Percentiles rank a stretch among this genome's conserved stretches.
Evolutionary conservation across 30 jellyfish, hydroid and myxozoan species (phyloP).

Genomic region (Aurelia sp.): DNA sequence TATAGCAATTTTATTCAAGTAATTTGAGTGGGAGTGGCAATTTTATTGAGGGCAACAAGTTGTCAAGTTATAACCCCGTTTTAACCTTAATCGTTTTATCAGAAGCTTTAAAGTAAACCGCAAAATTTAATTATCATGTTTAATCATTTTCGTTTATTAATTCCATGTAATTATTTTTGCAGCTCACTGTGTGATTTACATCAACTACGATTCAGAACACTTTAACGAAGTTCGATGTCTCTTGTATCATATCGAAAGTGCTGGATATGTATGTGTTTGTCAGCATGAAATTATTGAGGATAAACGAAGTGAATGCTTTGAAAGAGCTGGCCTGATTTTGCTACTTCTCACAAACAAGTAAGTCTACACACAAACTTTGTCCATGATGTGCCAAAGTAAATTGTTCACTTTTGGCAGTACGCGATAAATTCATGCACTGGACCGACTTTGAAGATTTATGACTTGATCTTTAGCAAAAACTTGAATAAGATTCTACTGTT

Average conservation of each 20-base stretch:
- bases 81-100: background rate
- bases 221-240: slow-evolving; percentile 75
- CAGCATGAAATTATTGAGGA: slow-evolving; percentile 73
- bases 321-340: slow-evolving; percentile 63
- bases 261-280: slow-evolving; percentile 83
- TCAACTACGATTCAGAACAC: slow-evolving; percentile 70
- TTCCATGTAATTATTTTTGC: background rate
- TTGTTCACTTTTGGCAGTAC: too few species aligned
- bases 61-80: too few species aligned
- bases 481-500: too few species aligned
- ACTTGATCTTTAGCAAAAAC: too few species aligned
- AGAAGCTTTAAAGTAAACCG: background rate
- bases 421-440: too few species aligned
- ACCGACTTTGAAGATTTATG: too few species aligned
- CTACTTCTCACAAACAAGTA: slow-evolving; percentile 67
- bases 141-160: too few species aligned
- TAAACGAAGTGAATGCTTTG: slow-evolving; percentile 47
- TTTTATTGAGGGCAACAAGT: too few species aligned
- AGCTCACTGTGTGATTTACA: slow-evolving; percentile 81
- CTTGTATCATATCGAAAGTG: slow-evolving; percentile 67
- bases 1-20: background rate
- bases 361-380: background rate
- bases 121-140: too few species aligned
- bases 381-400: too few species aligned
- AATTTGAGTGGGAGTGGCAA: background rate